Conservation (phyloP, 2,888 invertebrate species). For the Cataglyphis rosenhaueri region DNA sequence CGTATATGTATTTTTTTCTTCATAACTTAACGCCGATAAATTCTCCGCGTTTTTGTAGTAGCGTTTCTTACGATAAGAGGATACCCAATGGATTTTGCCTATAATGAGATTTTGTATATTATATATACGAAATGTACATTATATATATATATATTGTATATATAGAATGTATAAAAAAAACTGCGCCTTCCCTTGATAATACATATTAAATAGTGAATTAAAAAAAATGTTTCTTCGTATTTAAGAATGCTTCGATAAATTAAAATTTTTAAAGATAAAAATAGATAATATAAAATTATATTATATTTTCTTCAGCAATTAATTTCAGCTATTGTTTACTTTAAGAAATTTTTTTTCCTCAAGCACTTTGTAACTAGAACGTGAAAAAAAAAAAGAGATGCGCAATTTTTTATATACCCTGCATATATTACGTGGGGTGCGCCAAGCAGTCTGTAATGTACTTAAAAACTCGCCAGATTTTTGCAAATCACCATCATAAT, state of each 20-base stretch:
- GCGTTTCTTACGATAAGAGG: constrained; percentile 52
- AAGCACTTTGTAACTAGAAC: background rate
- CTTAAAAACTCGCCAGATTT: constrained; percentile 63
- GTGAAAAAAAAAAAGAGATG: background rate
- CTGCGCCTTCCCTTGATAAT: background rate
- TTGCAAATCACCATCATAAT: background rate
- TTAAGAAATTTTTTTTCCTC: background rate
- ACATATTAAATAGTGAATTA: background rate
- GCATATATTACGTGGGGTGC: constrained; percentile 34
- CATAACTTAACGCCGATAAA: constrained; percentile 60
- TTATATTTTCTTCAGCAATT: background rate
- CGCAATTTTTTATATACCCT: constrained; percentile 37
- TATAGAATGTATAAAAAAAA: constrained; percentile 32
- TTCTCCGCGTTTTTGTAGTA: constrained; percentile 38
- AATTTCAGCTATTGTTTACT: background rate
- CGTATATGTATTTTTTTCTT: constrained; percentile 71
- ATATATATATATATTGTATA: constrained; percentile 26
- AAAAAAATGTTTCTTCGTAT: background rate
- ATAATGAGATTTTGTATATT: constrained; percentile 37
- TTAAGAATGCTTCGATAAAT: background rate
- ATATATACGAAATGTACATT: constrained; percentile 51
- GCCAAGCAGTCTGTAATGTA: constrained; percentile 49
- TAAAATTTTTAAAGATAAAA: background rate
- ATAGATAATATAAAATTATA: background rate
- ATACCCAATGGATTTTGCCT: constrained; percentile 45